Conservation (phyloP, 2,888 invertebrate genomes). For the Petrophora chlorosata region DNA sequence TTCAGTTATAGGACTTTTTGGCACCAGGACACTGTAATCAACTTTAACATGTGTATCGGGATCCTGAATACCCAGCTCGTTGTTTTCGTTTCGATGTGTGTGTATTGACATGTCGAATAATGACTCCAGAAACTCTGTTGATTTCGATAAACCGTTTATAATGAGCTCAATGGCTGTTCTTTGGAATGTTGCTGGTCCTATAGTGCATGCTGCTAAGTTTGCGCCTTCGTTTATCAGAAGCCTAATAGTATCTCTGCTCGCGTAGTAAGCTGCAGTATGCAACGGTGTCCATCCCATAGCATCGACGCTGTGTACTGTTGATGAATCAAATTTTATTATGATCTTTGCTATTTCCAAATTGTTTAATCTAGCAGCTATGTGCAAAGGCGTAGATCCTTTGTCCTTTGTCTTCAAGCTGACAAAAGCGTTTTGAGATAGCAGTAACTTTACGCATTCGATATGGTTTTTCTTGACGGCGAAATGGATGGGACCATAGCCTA, state of each 20-base stretch:
- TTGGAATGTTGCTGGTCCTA: slow-evolving; percentile 35
- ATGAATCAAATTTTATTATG: slow-evolving; percentile 18
- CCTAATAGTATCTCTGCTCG: slow-evolving; percentile 47
- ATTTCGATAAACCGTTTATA: slow-evolving; percentile 64
- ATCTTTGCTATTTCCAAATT: slow-evolving; percentile 22
- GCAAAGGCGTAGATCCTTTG: slow-evolving; percentile 19
- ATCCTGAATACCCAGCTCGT: slow-evolving; percentile 60
- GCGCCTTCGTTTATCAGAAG: slow-evolving; percentile 25
- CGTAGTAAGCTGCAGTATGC: slow-evolving; percentile 61
- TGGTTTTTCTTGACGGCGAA: slow-evolving; percentile 68
- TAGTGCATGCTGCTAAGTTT: slow-evolving; percentile 34
- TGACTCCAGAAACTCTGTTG: slow-evolving; percentile 70
- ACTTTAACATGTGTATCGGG: slow-evolving; percentile 57
- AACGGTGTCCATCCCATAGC: slow-evolving; percentile 43
- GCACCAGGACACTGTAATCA: slow-evolving; percentile 54
- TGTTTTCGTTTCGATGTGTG: slow-evolving; percentile 34
- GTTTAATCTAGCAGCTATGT: slow-evolving; percentile 23
- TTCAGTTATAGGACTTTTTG: slow-evolving; percentile 19
- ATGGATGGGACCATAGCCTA: slow-evolving; percentile 55
- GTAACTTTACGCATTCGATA: slow-evolving; percentile 32
- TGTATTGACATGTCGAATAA: slow-evolving; percentile 71
- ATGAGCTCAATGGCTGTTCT: slow-evolving; percentile 57
- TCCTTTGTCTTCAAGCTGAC: slow-evolving; percentile 16
- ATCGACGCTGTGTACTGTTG: slow-evolving; percentile 45
- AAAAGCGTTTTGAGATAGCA: slow-evolving; percentile 23